A percentile compares a stretch with the other conserved stretches of the same genome.
These are phyloP conservation scores for Eupithecia inturbata DNA, from an alignment of 2,888 invertebrate species.

Conservation along the genomic window DNA sequence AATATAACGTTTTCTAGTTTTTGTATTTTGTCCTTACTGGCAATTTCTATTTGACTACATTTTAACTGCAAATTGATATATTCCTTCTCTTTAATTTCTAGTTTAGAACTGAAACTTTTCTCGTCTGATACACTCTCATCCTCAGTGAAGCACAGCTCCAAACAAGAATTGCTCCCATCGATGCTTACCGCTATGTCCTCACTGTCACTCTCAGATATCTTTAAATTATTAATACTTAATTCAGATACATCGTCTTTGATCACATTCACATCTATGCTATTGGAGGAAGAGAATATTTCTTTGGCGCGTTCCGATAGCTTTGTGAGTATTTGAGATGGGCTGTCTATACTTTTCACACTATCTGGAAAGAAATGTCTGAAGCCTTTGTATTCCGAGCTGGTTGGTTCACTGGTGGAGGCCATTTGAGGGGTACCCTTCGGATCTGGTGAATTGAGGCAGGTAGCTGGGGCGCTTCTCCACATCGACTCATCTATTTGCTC, in stretches of 20 bases:
- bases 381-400: conserved; percentile 74
- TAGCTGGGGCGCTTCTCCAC: conserved; percentile 85
- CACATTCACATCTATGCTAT: conserved; percentile 72
- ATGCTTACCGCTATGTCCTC: conserved; percentile 78
- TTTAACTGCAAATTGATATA: conserved; percentile 82
- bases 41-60: conserved; percentile 74
- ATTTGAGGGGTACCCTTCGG: conserved; percentile 63
- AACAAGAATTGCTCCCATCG: conserved; percentile 77
- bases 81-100: conserved; percentile 78
- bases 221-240: conserved; percentile 74
- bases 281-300: conserved; percentile 80
- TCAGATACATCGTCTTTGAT: conserved; percentile 74
- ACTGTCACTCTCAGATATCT: conserved; percentile 80
- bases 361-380: conserved; percentile 79
- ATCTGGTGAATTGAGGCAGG: conserved; percentile 86
- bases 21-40: conserved; percentile 75
- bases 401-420: conserved; percentile 74
- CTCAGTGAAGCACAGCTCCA: conserved; percentile 79
- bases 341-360: conserved; percentile 74
- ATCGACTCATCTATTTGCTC: conserved; percentile 55
- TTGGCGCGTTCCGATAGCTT: conserved; percentile 80
- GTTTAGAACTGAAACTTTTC: conserved; percentile 60
- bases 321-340: conserved; percentile 76
- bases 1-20: conserved; percentile 83
- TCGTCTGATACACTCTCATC: conserved; percentile 74